These are phyloP conservation scores for Microcebus ravelobensis DNA, from an alignment of 2,113 vertebrate species.

Conservation along the genomic window DNA sequence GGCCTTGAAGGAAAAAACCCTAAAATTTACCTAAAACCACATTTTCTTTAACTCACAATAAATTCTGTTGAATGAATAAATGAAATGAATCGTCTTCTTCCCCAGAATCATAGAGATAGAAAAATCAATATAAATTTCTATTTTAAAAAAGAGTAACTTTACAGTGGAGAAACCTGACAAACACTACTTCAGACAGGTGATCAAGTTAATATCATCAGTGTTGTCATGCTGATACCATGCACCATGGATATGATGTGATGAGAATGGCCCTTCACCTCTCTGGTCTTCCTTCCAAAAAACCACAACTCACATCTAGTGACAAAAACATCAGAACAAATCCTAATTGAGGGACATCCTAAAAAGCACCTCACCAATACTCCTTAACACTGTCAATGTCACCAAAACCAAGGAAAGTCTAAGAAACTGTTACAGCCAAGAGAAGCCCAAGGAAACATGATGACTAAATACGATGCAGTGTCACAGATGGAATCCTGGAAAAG, in stretches of 20 bases:
- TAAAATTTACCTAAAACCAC: constrained; percentile 37
- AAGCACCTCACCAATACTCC: too few species aligned
- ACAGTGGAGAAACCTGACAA: constrained; percentile 4
- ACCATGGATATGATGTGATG: neutral
- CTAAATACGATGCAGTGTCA: too few species aligned
- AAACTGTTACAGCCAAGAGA: too few species aligned
- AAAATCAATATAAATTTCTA: constrained; percentile 47
- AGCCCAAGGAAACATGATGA: too few species aligned
- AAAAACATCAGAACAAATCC: too few species aligned
- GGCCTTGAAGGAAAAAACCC: neutral
- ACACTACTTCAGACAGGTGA: neutral
- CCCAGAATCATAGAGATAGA: neutral
- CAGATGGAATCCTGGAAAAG: too few species aligned
- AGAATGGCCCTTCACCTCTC: neutral
- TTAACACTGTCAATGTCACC: too few species aligned
- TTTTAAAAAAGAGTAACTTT: neutral
- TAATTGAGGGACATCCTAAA: too few species aligned
- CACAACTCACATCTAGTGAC: neutral
- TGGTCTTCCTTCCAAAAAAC: neutral
- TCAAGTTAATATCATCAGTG: neutral
- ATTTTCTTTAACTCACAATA: constrained; percentile 40
- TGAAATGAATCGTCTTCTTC: neutral
- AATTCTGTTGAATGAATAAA: neutral
- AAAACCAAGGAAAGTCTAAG: too few species aligned
- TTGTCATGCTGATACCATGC: neutral